Evolutionary conservation across 2,113 vertebrate species (phyloP).

Genomic region (Symphodus melops): DNA sequence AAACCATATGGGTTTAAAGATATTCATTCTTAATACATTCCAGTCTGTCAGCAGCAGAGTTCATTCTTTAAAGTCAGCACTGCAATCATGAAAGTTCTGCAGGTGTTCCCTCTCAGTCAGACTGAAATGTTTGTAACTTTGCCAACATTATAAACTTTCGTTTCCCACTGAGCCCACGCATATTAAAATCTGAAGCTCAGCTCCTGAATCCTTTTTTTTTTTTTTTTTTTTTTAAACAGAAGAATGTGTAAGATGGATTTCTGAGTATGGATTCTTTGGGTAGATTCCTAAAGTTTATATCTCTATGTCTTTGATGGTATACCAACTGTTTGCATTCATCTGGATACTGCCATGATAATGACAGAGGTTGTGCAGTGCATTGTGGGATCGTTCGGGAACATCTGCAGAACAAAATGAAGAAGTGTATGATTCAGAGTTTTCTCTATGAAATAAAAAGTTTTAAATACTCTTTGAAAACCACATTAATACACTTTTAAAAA

Average conservation of each 20-base stretch:
- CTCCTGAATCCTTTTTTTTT: conserved; percentile 10
- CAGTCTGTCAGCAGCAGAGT: conserved; percentile 32
- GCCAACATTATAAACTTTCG: conserved; percentile 37
- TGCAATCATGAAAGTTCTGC: conserved; percentile 16
- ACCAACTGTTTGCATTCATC: not conserved
- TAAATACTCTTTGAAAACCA: not conserved
- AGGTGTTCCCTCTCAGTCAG: not conserved
- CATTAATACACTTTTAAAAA: not conserved
- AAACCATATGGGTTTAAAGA: conserved; percentile 21
- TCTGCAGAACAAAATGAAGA: not conserved
- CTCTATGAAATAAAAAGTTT: conserved; percentile 2
- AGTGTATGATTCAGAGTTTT: not conserved
- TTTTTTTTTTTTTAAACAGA: conserved; percentile 21
- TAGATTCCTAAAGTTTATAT: not conserved
- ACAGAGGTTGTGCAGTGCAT: not conserved
- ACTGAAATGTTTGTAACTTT: conserved; percentile 22
- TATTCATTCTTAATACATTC: conserved; percentile 38
- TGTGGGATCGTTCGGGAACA: conserved; percentile 11
- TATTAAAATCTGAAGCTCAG: conserved; percentile 20
- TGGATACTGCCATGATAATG: not conserved
- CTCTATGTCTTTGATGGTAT: not conserved
- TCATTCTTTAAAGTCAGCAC: conserved; percentile 28
- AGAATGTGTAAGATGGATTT: not conserved
- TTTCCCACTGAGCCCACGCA: conserved; percentile 1
- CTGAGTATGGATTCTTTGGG: not conserved